Conservation (phyloP, 1,140 invertebrate genomes). For the Thaumetopoea pityocampa region DNA sequence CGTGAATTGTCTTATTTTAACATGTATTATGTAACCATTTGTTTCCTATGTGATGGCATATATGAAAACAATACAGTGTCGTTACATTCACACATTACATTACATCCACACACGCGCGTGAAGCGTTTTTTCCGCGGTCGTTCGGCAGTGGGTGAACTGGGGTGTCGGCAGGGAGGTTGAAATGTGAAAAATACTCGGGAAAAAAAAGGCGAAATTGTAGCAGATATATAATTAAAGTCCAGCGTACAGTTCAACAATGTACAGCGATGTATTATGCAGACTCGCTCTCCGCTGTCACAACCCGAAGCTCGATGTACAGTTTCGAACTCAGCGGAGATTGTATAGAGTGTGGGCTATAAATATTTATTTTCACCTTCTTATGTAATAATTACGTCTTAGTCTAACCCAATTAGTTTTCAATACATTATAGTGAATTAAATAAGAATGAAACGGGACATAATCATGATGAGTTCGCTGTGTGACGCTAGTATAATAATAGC, state of each 20-base stretch:
- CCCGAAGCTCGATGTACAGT: constrained; percentile 31
- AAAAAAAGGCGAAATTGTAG: constrained; percentile 76
- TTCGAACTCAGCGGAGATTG: constrained; percentile 4
- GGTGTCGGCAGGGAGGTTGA: constrained; percentile 47
- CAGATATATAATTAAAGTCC: constrained; percentile 76
- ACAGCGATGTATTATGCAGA: constrained; percentile 71
- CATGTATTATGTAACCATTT: neutral
- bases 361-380: too few relatives aligned
- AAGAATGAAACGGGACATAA: too few relatives aligned
- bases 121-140: constrained; percentile 53
- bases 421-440: too few relatives aligned
- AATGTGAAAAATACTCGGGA: constrained; percentile 76
- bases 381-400: too few relatives aligned
- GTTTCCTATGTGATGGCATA: constrained; percentile 19
- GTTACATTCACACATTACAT: too few relatives aligned
- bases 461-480: too few relatives aligned
- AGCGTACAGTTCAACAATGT: constrained; percentile 63
- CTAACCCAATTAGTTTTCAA: too few relatives aligned
- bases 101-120: constrained; percentile 48
- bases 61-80: constrained; percentile 31
- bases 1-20: constrained; percentile 10
- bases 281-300: constrained; percentile 51
- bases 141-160: constrained; percentile 41
- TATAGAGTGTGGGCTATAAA: too few relatives aligned
- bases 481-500: too few relatives aligned